phyloP scores from a whole-genome alignment of 2,113 vertebrate genomes.

The Mirza zaza region DNA sequence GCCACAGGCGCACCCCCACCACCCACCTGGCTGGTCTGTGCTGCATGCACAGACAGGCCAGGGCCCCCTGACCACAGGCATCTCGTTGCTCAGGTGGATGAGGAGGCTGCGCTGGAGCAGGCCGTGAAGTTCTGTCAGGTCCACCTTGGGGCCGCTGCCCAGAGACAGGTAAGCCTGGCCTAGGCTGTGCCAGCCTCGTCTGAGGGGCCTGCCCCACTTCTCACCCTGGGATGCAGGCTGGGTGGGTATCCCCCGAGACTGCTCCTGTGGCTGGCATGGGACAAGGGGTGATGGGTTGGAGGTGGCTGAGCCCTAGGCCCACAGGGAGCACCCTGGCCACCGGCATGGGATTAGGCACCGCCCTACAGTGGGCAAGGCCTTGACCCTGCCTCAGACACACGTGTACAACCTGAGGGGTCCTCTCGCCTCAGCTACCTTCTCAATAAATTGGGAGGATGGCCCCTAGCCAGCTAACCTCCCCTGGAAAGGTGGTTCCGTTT shows the following conservation, averaged over 20 bases:
- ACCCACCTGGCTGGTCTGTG: background rate
- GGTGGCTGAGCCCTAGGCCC: background rate
- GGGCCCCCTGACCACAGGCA: background rate
- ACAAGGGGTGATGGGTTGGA: background rate
- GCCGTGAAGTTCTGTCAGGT: slow-evolving; percentile 99
- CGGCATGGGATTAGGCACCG: no score
- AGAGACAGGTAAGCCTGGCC: slow-evolving; percentile 92
- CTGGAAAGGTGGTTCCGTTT: background rate
- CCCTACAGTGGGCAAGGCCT: background rate
- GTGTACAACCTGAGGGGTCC: no score
- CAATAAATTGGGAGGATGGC: background rate
- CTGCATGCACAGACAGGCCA: no score
- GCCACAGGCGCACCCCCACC: background rate
- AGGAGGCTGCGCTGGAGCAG: slow-evolving; percentile 96
- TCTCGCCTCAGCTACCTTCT: background rate
- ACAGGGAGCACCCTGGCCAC: background rate
- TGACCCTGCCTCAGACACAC: background rate
- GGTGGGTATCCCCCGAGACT: background rate
- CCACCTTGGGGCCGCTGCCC: slow-evolving; percentile 93
- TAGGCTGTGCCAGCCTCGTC: no score
- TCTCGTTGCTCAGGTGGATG: slow-evolving; percentile 91
- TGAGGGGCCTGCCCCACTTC: rapidly evolving
- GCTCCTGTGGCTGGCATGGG: background rate
- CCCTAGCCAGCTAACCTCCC: background rate
- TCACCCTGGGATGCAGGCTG: background rate